These are phyloP conservation scores for Oreochromis spilurus DNA, from an alignment of 2,113 vertebrate species.

Conservation along the genomic window DNA sequence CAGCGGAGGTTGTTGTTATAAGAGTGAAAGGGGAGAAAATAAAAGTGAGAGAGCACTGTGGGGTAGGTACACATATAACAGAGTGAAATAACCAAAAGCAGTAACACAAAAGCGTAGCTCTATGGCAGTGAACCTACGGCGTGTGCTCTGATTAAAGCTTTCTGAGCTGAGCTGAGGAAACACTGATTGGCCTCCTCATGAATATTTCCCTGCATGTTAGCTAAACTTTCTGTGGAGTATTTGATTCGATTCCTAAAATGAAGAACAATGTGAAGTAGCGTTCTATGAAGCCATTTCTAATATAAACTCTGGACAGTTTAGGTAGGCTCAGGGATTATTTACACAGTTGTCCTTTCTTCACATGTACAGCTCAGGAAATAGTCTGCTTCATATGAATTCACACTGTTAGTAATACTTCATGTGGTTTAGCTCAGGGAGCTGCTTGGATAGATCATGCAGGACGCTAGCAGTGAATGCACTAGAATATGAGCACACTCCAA, in stretches of 20 bases:
- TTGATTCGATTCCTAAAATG: neutral
- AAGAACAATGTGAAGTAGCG: neutral
- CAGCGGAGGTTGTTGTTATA: neutral
- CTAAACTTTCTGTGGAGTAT: neutral
- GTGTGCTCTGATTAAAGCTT: conserved; percentile 6
- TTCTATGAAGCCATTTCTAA: neutral
- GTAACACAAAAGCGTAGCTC: neutral
- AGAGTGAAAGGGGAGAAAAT: neutral
- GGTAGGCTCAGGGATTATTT: neutral
- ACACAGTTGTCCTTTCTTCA: neutral
- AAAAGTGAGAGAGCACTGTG: neutral
- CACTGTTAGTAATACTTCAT: neutral
- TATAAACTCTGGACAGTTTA: neutral
- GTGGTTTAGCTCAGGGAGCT: neutral
- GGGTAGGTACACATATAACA: neutral
- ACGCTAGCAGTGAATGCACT: neutral
- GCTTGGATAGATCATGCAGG: neutral
- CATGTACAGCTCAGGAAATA: neutral
- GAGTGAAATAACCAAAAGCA: neutral
- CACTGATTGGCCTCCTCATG: neutral
- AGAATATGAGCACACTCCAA: neutral
- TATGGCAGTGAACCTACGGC: neutral
- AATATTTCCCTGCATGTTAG: neutral
- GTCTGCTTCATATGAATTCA: neutral
- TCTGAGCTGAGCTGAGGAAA: neutral